These are phyloP conservation scores for Anthophora plumipes DNA, from an alignment of 2,888 invertebrate genomes.

Conservation along the genomic window DNA sequence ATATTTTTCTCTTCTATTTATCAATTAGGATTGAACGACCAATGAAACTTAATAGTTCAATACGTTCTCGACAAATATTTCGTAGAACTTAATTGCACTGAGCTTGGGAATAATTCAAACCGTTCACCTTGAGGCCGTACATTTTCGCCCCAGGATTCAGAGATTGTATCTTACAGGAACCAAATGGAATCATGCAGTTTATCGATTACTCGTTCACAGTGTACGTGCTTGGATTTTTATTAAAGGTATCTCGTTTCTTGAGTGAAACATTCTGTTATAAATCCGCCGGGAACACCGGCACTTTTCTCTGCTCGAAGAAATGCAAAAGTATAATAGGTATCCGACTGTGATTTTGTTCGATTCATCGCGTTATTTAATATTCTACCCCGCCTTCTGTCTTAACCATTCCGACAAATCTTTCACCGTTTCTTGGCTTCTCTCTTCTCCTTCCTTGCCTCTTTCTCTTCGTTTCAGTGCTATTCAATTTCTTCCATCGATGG, in stretches of 20 bases:
- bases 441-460: neutral
- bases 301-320: conserved; percentile 11
- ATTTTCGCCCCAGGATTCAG: neutral
- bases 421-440: neutral
- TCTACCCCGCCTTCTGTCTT: neutral
- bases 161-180: conserved; percentile 8
- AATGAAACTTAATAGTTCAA: too few relatives aligned
- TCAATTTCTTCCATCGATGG: neutral
- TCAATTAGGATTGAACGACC: too few relatives aligned
- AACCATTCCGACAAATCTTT: too few relatives aligned
- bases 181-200: conserved; percentile 38
- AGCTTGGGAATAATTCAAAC: neutral
- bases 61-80: neutral
- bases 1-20: too few relatives aligned
- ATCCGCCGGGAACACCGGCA: neutral
- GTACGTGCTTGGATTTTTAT: conserved; percentile 52
- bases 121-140: neutral
- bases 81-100: neutral
- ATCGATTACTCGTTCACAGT: conserved; percentile 35
- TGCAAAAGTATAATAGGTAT: neutral
- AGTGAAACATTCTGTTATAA: conserved; percentile 29
- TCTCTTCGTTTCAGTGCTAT: neutral
- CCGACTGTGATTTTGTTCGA: conserved; percentile 17
- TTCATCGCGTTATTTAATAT: conserved; percentile 46
- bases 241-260: conserved; percentile 28